phyloP scores from a whole-genome alignment of 2,797 vertebrate genomes.

The Crenichthys baileyi region DNA sequence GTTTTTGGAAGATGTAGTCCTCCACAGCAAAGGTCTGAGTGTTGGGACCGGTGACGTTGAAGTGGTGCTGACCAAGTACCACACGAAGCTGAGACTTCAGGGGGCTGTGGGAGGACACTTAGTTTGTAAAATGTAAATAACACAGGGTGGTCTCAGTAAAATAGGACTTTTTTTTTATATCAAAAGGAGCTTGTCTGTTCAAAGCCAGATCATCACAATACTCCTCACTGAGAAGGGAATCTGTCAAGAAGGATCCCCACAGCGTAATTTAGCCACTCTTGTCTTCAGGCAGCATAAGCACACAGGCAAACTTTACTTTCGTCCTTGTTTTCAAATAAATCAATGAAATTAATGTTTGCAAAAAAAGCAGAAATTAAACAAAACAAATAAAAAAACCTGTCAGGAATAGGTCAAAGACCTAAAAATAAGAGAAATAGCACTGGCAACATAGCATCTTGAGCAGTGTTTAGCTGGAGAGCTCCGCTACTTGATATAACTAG shows the following conservation, averaged over 20 bases:
- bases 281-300: not conserved
- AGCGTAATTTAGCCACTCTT: not conserved
- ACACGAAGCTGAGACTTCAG: conserved; percentile 82
- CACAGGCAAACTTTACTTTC: not conserved
- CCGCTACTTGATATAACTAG: no score
- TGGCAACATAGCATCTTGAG: no score
- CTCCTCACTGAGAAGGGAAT: not conserved
- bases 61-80: conserved; percentile 91
- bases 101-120: conserved; percentile 77
- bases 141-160: not conserved
- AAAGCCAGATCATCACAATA: not conserved
- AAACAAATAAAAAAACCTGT: not conserved
- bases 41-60: conserved; percentile 85
- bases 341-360: no score
- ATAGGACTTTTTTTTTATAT: not conserved
- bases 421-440: not conserved
- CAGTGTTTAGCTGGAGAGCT: no score
- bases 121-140: not conserved
- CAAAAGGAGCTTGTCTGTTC: not conserved
- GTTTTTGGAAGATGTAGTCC: conserved; percentile 84
- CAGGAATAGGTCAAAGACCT: not conserved
- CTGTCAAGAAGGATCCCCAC: not conserved
- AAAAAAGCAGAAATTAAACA: not conserved
- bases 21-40: conserved; percentile 87
- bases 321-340: not conserved